Percentiles rank a stretch among this genome's conserved stretches.
Conservation (phyloP, 2,888 invertebrate species). For the Pristionchus maxplancki region DNA sequence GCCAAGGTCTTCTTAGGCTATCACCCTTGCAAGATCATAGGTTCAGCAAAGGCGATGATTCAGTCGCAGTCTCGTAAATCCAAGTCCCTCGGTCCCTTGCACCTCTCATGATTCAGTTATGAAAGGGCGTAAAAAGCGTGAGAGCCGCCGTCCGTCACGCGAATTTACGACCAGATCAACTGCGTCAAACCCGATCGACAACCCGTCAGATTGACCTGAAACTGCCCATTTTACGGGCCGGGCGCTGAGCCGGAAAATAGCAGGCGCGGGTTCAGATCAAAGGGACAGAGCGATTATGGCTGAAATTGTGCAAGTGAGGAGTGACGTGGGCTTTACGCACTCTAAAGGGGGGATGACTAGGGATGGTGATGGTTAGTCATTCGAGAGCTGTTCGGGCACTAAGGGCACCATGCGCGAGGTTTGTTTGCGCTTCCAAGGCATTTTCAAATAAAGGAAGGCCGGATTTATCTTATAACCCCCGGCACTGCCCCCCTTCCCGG, state of each 20-base stretch:
- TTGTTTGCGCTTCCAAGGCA: neutral
- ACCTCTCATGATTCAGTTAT: neutral
- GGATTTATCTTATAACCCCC: too few relatives aligned
- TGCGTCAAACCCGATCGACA: constrained; percentile 28
- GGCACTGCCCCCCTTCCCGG: too few relatives aligned
- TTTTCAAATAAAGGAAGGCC: neutral
- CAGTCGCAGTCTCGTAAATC: neutral
- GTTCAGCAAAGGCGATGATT: neutral
- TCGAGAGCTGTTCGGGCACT: neutral
- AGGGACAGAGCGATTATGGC: constrained; percentile 36
- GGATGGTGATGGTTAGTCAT: neutral
- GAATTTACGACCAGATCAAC: neutral
- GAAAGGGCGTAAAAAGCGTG: constrained; percentile 7
- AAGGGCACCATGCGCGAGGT: neutral
- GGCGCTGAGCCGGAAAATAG: constrained; percentile 14
- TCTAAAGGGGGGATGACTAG: neutral
- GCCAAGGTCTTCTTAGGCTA: neutral
- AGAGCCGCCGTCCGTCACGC: neutral
- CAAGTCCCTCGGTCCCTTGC: neutral
- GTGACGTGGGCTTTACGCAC: constrained; percentile 38
- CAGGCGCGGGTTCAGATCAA: constrained; percentile 13
- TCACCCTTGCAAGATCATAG: neutral
- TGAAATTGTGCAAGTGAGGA: constrained; percentile 9
- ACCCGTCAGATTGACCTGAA: constrained; percentile 24
- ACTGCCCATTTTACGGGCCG: neutral